Conservation (phyloP, 2,797 vertebrate species). For the Centropyge bicolor region DNA sequence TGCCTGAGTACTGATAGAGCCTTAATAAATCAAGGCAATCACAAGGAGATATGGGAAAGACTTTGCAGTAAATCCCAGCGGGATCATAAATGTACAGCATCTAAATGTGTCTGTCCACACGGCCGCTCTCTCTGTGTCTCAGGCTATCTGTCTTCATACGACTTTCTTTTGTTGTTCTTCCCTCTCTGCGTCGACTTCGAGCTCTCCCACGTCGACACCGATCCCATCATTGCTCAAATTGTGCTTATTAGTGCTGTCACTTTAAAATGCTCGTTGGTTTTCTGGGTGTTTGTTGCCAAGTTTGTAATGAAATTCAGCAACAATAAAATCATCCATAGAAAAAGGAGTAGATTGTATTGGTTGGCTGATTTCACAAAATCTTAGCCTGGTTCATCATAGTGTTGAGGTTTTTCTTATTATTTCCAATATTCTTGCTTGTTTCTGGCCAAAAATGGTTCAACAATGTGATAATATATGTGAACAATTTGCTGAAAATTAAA, state of each 20-base stretch:
- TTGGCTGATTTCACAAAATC: not conserved
- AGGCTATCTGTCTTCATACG: constrained; percentile 7
- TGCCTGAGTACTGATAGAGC: constrained; percentile 73
- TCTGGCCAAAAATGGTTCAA: too few relatives aligned
- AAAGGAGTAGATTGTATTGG: constrained; percentile 14
- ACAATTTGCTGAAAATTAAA: too few relatives aligned
- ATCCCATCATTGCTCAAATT: constrained; percentile 10
- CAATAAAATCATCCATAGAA: constrained; percentile 13
- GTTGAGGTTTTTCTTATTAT: too few relatives aligned
- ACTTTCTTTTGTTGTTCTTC: constrained; percentile 22
- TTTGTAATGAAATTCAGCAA: constrained; percentile 22
- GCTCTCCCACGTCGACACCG: constrained; percentile 9
- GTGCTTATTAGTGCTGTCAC: constrained; percentile 2
- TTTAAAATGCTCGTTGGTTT: constrained; percentile 8
- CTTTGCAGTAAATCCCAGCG: constrained; percentile 73
- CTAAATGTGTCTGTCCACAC: constrained; percentile 62
- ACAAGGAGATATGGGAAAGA: constrained; percentile 69
- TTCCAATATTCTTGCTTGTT: too few relatives aligned
- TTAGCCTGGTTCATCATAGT: too few relatives aligned
- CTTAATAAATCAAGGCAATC: constrained; percentile 82
- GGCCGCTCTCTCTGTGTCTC: constrained; percentile 48
- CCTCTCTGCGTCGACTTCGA: not conserved
- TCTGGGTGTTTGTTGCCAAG: constrained; percentile 16
- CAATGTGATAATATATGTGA: too few relatives aligned
- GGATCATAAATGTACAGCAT: constrained; percentile 74